These are phyloP conservation scores for Acutogordius australiensis DNA, from an alignment of 2,888 invertebrate genomes.

Conservation along the genomic window DNA sequence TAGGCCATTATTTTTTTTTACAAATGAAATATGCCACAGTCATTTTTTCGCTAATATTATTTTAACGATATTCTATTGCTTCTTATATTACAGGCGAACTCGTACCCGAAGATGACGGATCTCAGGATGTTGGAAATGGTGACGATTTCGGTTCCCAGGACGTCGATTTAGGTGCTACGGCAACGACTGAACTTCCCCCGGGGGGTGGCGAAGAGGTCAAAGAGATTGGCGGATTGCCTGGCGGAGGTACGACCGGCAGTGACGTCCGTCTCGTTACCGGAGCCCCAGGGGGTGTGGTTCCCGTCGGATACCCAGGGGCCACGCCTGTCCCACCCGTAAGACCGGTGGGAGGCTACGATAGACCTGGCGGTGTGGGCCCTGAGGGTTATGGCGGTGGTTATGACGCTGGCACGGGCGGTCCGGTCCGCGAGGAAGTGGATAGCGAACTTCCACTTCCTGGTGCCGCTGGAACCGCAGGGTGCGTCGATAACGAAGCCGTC, in stretches of 20 bases:
- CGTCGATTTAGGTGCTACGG: too few relatives aligned
- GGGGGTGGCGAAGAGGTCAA: not conserved
- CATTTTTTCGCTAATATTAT: too few relatives aligned
- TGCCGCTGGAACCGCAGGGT: conserved; percentile 17
- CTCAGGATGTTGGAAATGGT: not conserved
- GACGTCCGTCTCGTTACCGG: not conserved
- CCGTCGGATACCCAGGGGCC: too few relatives aligned
- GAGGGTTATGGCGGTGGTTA: not conserved
- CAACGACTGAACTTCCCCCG: too few relatives aligned
- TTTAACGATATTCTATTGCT: too few relatives aligned
- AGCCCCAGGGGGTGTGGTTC: too few relatives aligned
- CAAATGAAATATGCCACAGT: not conserved
- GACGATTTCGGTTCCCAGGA: not conserved
- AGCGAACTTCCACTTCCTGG: conserved; percentile 11
- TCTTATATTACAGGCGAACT: too few relatives aligned
- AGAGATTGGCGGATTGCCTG: not conserved
- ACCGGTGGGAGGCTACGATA: not conserved
- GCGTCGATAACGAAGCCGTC: conserved; percentile 19
- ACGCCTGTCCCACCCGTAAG: not conserved
- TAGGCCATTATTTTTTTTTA: not conserved
- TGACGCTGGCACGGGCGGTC: not conserved
- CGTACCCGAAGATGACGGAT: not conserved
- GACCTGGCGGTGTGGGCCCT: not conserved
- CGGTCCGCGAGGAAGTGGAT: not conserved
- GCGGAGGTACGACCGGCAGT: not conserved